Evolutionary conservation across 2,113 vertebrate species (phyloP).

Genomic region (Neomonachus schauinslandi): DNA sequence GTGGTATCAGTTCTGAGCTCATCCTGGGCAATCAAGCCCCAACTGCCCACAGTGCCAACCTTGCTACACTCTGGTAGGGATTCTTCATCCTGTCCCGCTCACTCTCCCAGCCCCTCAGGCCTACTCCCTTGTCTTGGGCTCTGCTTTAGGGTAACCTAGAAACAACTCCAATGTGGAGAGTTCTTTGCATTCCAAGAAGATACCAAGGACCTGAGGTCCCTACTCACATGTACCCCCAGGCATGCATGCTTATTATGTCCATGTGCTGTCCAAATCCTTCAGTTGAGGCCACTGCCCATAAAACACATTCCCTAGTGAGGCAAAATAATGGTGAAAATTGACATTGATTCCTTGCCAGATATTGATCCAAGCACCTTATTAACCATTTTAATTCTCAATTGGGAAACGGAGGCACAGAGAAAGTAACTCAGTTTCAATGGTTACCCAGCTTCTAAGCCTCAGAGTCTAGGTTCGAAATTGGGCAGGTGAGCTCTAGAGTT

Average conservation of each 20-base stretch:
- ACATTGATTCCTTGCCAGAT: not conserved
- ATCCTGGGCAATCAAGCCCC: not conserved
- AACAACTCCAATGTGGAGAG: not conserved
- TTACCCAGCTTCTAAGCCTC: not conserved
- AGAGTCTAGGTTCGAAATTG: not conserved
- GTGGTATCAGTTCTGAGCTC: not conserved
- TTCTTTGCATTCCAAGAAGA: not conserved
- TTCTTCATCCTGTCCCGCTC: not conserved
- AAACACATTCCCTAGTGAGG: not conserved
- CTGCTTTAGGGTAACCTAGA: not conserved
- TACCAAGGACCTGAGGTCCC: not conserved
- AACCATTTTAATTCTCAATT: not conserved
- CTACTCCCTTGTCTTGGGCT: not conserved
- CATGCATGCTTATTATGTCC: not conserved
- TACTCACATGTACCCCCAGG: not conserved
- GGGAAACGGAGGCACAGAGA: not conserved
- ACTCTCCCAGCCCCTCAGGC: too few species aligned
- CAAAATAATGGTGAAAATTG: not conserved
- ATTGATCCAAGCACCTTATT: not conserved
- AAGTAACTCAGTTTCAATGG: not conserved
- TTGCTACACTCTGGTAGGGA: too few species aligned
- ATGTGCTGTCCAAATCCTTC: not conserved
- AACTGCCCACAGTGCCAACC: not conserved
- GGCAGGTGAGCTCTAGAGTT: too few species aligned
- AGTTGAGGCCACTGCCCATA: not conserved